Conservation (phyloP, 2,113 vertebrate genomes). For the Pogonocichla stellata region DNA sequence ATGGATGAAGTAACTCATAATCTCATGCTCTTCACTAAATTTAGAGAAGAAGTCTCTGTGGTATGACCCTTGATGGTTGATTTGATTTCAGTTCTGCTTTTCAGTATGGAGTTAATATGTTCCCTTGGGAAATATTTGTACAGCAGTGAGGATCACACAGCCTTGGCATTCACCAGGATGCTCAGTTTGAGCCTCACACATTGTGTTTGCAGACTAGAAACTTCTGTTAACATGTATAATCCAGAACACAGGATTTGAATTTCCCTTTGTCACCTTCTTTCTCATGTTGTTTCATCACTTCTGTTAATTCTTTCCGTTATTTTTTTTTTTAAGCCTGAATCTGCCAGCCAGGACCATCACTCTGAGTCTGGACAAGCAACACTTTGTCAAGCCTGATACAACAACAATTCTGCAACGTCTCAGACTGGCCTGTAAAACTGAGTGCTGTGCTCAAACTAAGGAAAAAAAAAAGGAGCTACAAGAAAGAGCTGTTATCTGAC, state of each 20-base stretch:
- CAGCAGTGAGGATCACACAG: neutral
- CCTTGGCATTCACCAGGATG: neutral
- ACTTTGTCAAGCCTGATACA: neutral
- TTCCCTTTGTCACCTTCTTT: neutral
- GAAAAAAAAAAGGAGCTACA: neutral
- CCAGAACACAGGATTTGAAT: neutral
- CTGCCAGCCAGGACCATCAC: neutral
- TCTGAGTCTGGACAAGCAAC: neutral
- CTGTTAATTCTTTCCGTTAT: neutral
- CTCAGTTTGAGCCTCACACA: neutral
- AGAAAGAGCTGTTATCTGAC: neutral
- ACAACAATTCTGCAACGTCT: neutral
- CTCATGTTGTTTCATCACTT: neutral
- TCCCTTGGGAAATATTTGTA: neutral
- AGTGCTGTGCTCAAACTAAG: neutral
- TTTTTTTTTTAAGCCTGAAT: neutral
- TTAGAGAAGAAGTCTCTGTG: neutral
- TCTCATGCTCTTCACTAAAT: neutral
- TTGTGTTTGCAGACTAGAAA: neutral
- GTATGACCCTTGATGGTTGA: neutral
- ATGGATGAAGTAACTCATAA: neutral
- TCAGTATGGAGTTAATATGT: neutral
- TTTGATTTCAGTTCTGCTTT: neutral
- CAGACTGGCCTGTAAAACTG: neutral
- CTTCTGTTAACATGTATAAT: neutral